Conservation (phyloP, 2,797 vertebrate genomes). For the Xiphorhynchus erythropygius region DNA sequence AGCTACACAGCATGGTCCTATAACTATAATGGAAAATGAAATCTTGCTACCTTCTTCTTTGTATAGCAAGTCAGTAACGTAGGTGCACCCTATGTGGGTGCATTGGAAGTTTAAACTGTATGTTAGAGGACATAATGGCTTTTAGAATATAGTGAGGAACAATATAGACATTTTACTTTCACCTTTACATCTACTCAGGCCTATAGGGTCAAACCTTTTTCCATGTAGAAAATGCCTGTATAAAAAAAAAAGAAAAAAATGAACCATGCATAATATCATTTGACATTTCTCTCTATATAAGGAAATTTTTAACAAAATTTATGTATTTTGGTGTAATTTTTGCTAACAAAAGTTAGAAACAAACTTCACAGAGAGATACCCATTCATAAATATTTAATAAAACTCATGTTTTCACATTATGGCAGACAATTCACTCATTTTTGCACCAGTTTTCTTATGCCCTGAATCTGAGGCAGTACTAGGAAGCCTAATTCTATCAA, state of each 20-base stretch:
- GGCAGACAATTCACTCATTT: not conserved
- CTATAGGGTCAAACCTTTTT: fast-evolving
- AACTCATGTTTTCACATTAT: not conserved
- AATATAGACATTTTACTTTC: not conserved
- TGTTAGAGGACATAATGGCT: not conserved
- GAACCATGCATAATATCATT: not conserved
- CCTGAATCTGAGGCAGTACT: not conserved
- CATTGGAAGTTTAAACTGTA: not conserved
- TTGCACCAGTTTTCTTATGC: not conserved
- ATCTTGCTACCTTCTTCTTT: not conserved
- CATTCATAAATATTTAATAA: not conserved
- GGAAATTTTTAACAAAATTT: not conserved
- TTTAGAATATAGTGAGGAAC: not conserved
- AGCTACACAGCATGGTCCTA: not conserved
- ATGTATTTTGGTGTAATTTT: not conserved
- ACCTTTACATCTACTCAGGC: not conserved
- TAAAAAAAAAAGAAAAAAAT: not conserved
- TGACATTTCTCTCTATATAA: not conserved
- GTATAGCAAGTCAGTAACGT: not conserved
- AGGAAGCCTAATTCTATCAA: not conserved
- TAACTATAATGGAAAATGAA: not conserved
- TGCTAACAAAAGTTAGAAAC: not conserved
- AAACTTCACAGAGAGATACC: not conserved
- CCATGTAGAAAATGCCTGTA: not conserved
- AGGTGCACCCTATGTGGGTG: not conserved